Evolutionary conservation across 2,888 invertebrate species (phyloP).

Genomic region (Steinernema scapterisci): DNA sequence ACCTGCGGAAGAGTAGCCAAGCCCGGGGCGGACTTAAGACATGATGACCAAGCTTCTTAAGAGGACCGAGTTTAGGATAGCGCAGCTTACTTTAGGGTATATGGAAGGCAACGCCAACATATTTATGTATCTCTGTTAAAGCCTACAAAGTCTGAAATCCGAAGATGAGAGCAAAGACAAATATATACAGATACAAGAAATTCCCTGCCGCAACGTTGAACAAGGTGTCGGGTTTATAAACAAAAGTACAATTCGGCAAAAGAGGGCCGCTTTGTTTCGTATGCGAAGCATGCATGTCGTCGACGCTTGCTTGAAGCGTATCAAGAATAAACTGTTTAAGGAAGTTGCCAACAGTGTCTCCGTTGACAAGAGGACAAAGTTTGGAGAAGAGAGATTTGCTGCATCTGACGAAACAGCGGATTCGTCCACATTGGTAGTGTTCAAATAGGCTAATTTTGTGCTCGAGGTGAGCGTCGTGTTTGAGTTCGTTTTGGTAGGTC

Average conservation of each 20-base stretch:
- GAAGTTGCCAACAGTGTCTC: not conserved
- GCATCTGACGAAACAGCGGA: constrained; percentile 1
- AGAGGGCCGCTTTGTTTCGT: constrained; percentile 3
- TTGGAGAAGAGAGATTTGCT: constrained; percentile 15
- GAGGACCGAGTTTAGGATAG: no score
- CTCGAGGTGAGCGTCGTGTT: constrained; percentile 28
- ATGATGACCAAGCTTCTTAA: no score
- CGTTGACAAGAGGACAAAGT: constrained; percentile 4
- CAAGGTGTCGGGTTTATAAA: constrained; percentile 14
- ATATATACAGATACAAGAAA: not conserved
- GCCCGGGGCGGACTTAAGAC: no score
- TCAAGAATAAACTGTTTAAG: not conserved
- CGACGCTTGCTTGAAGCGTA: constrained; percentile 2
- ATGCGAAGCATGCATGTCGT: constrained; percentile 3
- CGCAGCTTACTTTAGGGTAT: no score
- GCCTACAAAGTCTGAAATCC: not conserved
- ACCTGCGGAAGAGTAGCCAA: no score
- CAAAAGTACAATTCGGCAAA: constrained; percentile 25
- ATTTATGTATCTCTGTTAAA: no score
- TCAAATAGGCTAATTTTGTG: constrained; percentile 18
- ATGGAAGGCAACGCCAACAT: no score
- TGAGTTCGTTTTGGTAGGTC: not conserved
- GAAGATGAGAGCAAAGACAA: not conserved
- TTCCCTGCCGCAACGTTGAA: not conserved
- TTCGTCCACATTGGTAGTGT: constrained; percentile 2